phyloP scores from a whole-genome alignment of 2,113 vertebrate species.

The Cryptoleucopteryx plumbea region DNA sequence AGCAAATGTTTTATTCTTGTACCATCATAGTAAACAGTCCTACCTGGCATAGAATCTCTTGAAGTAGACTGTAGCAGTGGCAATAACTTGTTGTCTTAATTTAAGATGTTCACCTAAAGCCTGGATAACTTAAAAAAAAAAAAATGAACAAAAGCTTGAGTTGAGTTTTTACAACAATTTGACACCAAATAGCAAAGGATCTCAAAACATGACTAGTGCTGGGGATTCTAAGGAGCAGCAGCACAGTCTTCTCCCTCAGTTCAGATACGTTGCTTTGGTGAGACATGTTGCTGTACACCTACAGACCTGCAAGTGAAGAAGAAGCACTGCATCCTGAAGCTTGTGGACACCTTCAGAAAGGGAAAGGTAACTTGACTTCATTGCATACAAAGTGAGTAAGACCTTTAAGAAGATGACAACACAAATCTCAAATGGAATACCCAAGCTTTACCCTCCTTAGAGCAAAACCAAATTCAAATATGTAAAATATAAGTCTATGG shows the following conservation, averaged over 20 bases:
- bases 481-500: neutral
- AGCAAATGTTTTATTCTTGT: conserved; percentile 38
- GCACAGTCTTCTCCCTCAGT: neutral
- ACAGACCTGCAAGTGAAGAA: neutral
- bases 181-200: conserved; percentile 45
- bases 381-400: neutral
- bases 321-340: neutral
- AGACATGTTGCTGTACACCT: neutral
- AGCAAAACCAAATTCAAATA: neutral
- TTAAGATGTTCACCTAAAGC: conserved; percentile 98
- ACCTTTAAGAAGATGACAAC: neutral
- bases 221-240: neutral
- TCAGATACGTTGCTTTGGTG: neutral
- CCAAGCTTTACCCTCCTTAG: no score
- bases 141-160: conserved; percentile 60
- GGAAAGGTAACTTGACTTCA: neutral
- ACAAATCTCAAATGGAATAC: neutral
- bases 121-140: conserved; percentile 88
- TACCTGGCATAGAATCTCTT: conserved; percentile 99
- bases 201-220: neutral
- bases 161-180: conserved; percentile 46
- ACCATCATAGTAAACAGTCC: conserved; percentile 59
- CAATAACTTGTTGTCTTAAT: conserved; percentile 98
- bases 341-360: neutral
- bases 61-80: conserved; percentile 98